Percentiles rank a stretch among this genome's conserved stretches.
phyloP scores from a whole-genome alignment of 2,797 vertebrate species.

The Coreius guichenoti region DNA sequence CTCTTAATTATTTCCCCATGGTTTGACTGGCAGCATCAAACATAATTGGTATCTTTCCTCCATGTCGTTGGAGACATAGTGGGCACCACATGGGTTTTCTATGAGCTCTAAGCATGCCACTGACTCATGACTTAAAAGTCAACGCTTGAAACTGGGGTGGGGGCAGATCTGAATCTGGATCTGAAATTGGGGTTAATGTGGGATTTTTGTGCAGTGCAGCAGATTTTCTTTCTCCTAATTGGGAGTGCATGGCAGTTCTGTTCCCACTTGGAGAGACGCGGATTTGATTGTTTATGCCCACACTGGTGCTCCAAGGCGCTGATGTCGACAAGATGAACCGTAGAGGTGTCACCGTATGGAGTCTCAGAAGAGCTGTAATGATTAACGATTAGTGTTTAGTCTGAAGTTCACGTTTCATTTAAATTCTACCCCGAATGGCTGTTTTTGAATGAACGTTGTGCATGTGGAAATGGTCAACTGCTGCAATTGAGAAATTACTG shows the following conservation, averaged over 20 bases:
- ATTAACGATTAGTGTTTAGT: constrained; percentile 30
- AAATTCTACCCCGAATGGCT: not conserved
- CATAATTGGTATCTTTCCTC: constrained; percentile 64
- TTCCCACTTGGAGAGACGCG: constrained; percentile 57
- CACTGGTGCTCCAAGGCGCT: constrained; percentile 54
- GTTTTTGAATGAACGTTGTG: constrained; percentile 6
- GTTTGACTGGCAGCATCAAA: constrained; percentile 57
- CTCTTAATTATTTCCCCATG: constrained; percentile 72
- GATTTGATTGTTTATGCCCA: constrained; percentile 31
- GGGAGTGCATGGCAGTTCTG: constrained; percentile 63
- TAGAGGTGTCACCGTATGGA: constrained; percentile 28
- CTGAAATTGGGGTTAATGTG: constrained; percentile 77
- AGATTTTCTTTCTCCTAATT: constrained; percentile 66
- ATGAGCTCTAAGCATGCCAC: constrained; percentile 61
- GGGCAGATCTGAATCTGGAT: constrained; percentile 65
- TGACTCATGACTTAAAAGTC: constrained; percentile 72
- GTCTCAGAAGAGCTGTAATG: constrained; percentile 12
- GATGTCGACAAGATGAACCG: constrained; percentile 21
- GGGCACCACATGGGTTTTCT: constrained; percentile 56
- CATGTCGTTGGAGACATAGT: constrained; percentile 54
- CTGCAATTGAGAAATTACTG: constrained; percentile 28
- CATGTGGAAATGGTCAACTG: constrained; percentile 45
- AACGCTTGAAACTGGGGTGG: constrained; percentile 53
- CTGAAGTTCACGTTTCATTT: constrained; percentile 31
- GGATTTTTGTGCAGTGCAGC: constrained; percentile 70